These are phyloP conservation scores for Patella ulyssiponensis DNA, from an alignment of 2,888 invertebrate genomes.

Conservation along the genomic window DNA sequence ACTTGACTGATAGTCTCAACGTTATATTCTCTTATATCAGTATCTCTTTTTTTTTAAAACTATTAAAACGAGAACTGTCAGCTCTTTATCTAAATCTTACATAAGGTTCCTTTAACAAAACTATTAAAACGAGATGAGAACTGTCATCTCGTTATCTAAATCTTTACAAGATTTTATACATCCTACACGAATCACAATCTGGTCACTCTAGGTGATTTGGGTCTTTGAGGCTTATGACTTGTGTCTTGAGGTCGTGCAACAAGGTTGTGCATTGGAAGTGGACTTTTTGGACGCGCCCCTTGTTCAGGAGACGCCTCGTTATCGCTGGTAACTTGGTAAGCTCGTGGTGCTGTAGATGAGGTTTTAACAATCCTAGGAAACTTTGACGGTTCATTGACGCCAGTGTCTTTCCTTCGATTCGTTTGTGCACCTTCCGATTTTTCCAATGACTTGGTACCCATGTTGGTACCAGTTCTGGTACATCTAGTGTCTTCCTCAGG, in stretches of 20 bases:
- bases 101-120: too few species aligned
- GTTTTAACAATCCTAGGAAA: neutral
- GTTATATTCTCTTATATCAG: too few species aligned
- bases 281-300: neutral
- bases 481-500: neutral
- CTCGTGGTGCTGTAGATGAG: neutral
- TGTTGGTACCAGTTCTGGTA: neutral
- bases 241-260: neutral
- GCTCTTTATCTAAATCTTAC: too few species aligned
- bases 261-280: neutral
- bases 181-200: neutral
- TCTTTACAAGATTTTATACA: too few species aligned
- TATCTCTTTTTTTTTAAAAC: too few species aligned
- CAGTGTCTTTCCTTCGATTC: neutral
- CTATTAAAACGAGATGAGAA: too few species aligned
- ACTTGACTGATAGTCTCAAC: too few species aligned
- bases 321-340: neutral
- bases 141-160: too few species aligned
- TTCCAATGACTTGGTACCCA: neutral
- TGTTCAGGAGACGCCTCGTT: too few species aligned
- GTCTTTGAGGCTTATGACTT: neutral
- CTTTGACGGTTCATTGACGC: neutral
- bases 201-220: neutral
- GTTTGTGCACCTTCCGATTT: neutral
- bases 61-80: too few species aligned